phyloP scores from a whole-genome alignment of 2,888 invertebrate species.

The Cheilosia urbana region DNA sequence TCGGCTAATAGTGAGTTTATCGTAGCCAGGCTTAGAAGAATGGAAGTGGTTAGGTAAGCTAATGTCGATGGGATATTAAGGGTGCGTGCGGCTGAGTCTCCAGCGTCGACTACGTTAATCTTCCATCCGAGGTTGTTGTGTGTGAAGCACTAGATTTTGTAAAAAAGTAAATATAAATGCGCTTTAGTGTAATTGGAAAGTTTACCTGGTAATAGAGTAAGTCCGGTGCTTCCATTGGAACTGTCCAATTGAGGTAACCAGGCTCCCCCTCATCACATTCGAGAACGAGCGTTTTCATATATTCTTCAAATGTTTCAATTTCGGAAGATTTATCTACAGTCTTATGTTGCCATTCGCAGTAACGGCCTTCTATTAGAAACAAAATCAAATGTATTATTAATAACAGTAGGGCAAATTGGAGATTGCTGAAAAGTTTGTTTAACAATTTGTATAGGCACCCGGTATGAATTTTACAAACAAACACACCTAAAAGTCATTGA shows the following conservation, averaged over 20 bases:
- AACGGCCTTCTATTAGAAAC: slow-evolving; percentile 87
- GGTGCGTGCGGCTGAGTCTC: slow-evolving; percentile 77
- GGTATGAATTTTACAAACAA: too few relatives aligned
- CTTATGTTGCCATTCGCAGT: slow-evolving; percentile 94
- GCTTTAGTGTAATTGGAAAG: background rate
- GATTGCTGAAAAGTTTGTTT: too few relatives aligned
- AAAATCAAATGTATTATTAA: too few relatives aligned
- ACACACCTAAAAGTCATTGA: too few relatives aligned
- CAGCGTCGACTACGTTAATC: slow-evolving; percentile 92
- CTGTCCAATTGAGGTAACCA: slow-evolving; percentile 92
- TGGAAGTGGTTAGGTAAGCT: slow-evolving; percentile 77
- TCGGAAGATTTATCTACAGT: slow-evolving; percentile 89
- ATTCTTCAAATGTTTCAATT: slow-evolving; percentile 91
- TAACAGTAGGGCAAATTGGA: too few relatives aligned
- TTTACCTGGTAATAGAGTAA: slow-evolving; percentile 94
- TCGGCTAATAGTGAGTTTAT: slow-evolving; percentile 68
- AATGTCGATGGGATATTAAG: slow-evolving; percentile 65
- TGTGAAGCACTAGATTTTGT: slow-evolving; percentile 91
- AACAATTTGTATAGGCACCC: too few relatives aligned
- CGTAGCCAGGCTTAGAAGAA: slow-evolving; percentile 81
- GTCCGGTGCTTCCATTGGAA: slow-evolving; percentile 92
- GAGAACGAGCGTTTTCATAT: slow-evolving; percentile 89
- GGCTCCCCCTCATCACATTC: slow-evolving; percentile 91
- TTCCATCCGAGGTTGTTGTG: slow-evolving; percentile 97
- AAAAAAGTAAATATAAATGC: background rate